Percentiles rank a stretch among this genome's conserved stretches.
phyloP scores from a whole-genome alignment of 2,797 vertebrate species.

The Borostomias antarcticus region DNA sequence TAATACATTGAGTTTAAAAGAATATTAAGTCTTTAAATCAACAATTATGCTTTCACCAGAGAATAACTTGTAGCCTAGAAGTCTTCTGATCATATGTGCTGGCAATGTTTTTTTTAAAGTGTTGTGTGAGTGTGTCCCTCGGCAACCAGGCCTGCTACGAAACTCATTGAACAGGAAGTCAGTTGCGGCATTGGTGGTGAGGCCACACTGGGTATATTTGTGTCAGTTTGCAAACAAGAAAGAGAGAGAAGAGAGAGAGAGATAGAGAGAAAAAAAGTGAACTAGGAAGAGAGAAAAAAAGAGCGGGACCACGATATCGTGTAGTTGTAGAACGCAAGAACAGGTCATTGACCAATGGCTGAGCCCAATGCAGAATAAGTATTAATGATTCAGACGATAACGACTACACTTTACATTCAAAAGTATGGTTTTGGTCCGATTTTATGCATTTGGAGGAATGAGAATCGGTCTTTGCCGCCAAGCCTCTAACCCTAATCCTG shows the following conservation, averaged over 20 bases:
- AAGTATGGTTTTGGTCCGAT: too few species aligned
- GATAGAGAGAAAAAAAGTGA: constrained; percentile 19
- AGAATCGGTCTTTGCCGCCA: constrained; percentile 2
- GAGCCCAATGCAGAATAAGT: neutral
- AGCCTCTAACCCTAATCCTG: neutral
- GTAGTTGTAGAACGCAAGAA: constrained; percentile 44
- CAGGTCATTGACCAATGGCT: neutral
- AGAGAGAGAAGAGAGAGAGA: constrained; percentile 14
- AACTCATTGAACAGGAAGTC: constrained; percentile 79
- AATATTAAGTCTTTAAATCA: too few species aligned
- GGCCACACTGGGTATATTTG: constrained; percentile 73
- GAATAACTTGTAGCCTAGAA: too few species aligned
- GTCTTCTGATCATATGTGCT: neutral
- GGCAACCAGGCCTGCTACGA: constrained; percentile 49
- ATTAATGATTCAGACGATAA: too few species aligned
- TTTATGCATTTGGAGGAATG: too few species aligned
- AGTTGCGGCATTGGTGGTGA: constrained; percentile 78
- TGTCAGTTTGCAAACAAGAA: constrained; percentile 62
- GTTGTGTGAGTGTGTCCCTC: constrained; percentile 58
- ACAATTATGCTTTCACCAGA: too few species aligned
- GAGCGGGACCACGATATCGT: constrained; percentile 46
- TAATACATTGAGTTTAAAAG: too few species aligned
- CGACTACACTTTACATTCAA: too few species aligned
- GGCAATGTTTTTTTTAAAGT: constrained; percentile 55
- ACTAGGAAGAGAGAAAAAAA: constrained; percentile 44